Conservation (phyloP, 2,797 vertebrate species). For the Melanotaenia nigrans region DNA sequence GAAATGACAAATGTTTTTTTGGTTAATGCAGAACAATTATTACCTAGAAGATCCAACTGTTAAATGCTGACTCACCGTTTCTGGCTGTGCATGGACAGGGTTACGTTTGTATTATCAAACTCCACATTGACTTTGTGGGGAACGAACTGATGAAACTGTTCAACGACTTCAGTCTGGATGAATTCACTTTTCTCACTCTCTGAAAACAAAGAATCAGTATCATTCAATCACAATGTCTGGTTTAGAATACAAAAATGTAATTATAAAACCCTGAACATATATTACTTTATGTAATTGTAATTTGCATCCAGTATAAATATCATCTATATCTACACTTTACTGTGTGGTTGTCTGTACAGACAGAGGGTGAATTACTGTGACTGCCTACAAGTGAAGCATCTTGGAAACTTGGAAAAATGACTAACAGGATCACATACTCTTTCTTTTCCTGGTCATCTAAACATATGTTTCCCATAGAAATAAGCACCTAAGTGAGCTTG, state of each 20-base stretch:
- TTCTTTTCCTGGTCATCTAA: conserved; percentile 5
- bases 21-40: not conserved
- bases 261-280: not conserved
- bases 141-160: conserved; percentile 79
- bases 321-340: not conserved
- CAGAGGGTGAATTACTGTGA: not conserved
- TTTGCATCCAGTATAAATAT: not conserved
- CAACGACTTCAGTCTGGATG: conserved; percentile 73
- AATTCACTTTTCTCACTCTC: conserved; percentile 60
- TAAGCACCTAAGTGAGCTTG: not conserved
- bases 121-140: conserved; percentile 89
- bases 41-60: not conserved
- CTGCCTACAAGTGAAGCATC: not conserved
- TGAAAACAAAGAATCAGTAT: conserved; percentile 38
- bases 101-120: conserved; percentile 92
- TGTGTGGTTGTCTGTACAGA: too few species aligned
- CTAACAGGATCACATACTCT: not conserved
- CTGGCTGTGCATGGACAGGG: conserved; percentile 96
- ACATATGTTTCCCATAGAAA: conserved; percentile 11
- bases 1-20: not conserved
- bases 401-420: not conserved
- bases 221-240: not conserved
- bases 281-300: not conserved
- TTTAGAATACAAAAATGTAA: not conserved
- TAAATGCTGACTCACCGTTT: conserved; percentile 85